phyloP scores from a whole-genome alignment of 2,888 invertebrate genomes.

The Diarsia dahlii region DNA sequence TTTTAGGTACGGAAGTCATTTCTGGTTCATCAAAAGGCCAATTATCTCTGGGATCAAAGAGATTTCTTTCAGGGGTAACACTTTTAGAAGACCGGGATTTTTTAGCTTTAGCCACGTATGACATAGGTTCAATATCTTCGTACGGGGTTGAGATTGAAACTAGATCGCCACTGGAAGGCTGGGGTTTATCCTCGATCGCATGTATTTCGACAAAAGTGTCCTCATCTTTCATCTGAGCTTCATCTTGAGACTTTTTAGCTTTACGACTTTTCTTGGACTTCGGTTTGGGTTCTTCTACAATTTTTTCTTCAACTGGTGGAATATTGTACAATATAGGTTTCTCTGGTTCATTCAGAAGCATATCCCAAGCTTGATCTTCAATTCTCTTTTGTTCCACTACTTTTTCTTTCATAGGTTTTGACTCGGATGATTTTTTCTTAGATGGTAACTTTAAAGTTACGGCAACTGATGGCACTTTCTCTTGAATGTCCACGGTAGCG shows the following conservation, averaged over 20 bases:
- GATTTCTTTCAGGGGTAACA: constrained; percentile 74
- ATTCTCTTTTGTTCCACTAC: constrained; percentile 76
- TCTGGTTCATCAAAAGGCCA: constrained; percentile 68
- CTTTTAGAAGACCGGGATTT: constrained; percentile 80
- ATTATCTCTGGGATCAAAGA: constrained; percentile 63
- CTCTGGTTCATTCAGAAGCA: constrained; percentile 82
- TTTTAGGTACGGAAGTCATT: constrained; percentile 57
- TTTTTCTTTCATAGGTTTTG: constrained; percentile 60
- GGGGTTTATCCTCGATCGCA: constrained; percentile 84
- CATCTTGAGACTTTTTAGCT: constrained; percentile 80
- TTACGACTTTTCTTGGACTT: constrained; percentile 83
- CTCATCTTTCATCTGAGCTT: constrained; percentile 79
- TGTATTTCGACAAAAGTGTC: constrained; percentile 89
- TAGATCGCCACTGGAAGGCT: constrained; percentile 80
- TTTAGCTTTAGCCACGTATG: constrained; percentile 78
- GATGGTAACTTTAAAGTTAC: constrained; percentile 59
- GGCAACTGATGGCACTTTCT: constrained; percentile 40
- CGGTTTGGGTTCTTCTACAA: constrained; percentile 78
- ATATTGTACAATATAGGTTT: constrained; percentile 69
- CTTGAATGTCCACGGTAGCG: constrained; percentile 25
- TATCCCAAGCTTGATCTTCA: constrained; percentile 88
- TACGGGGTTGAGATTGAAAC: constrained; percentile 85
- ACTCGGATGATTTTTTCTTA: constrained; percentile 65
- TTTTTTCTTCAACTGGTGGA: constrained; percentile 66
- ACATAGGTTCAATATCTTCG: constrained; percentile 78